Evolutionary conservation across 2,888 invertebrate genomes (phyloP).

Genomic region (Chrysolina haemoptera): DNA sequence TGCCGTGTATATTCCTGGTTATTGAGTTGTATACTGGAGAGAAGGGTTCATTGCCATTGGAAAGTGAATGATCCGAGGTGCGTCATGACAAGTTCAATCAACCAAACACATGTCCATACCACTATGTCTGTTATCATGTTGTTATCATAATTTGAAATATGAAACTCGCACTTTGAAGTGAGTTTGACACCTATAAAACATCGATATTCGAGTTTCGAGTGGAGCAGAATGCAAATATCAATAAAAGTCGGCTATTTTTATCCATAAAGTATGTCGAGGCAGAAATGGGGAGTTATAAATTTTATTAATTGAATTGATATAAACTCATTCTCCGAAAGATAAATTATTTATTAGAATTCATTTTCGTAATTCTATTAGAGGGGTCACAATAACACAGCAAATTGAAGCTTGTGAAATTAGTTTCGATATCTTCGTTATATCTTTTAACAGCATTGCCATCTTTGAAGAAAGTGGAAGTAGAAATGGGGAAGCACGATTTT

Average conservation of each 20-base stretch:
- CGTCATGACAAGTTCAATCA: not conserved
- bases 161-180: conserved; percentile 1
- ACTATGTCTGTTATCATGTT: not conserved
- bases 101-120: conserved; percentile 1
- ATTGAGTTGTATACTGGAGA: not conserved
- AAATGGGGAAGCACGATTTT: too few species aligned
- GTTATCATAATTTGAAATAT: conserved; percentile 1
- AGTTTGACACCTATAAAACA: conserved; percentile 2
- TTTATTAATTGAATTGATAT: conserved; percentile 3
- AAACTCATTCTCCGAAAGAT: not conserved
- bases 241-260: conserved; percentile 4
- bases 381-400: not conserved
- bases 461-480: too few species aligned
- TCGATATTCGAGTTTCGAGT: not conserved
- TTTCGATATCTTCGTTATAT: too few species aligned
- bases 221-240: conserved; percentile 12
- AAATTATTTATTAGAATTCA: not conserved
- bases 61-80: not conserved
- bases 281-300: not conserved
- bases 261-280: conserved; percentile 1
- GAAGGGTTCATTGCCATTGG: not conserved
- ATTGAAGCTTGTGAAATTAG: too few species aligned
- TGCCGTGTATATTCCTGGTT: too few species aligned
- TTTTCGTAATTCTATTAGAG: not conserved
- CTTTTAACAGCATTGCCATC: too few species aligned